Conservation (phyloP, 2,888 invertebrate species). For the Caradrina kadenii region DNA sequence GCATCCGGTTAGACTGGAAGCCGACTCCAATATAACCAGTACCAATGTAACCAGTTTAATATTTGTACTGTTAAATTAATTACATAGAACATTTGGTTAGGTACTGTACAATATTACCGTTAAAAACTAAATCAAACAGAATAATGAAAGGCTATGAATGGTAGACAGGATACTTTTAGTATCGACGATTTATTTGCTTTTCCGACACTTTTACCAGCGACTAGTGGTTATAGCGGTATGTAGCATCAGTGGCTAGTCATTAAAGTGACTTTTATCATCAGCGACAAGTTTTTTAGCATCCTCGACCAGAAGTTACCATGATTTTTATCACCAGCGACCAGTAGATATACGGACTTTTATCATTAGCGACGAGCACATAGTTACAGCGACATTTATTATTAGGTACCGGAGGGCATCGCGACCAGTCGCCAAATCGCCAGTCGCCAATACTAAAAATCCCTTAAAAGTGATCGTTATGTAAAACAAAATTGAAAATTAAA, state of each 20-base stretch:
- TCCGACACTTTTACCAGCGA: neutral
- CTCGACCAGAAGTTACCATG: neutral
- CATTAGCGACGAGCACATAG: no score
- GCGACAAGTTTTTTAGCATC: neutral
- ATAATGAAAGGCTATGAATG: neutral
- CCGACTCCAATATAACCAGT: no score
- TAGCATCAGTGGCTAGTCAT: neutral
- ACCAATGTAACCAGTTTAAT: no score
- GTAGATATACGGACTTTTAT: no score
- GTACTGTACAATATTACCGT: neutral
- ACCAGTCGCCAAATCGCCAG: neutral
- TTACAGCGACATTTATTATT: no score
- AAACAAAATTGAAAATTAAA: conserved; percentile 50
- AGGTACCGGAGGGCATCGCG: no score
- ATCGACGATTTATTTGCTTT: neutral
- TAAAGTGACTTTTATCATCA: neutral
- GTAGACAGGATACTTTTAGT: neutral
- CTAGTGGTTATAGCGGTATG: no score
- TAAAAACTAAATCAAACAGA: neutral
- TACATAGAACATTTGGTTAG: neutral
- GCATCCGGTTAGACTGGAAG: no score
- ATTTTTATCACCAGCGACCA: conserved; percentile 1
- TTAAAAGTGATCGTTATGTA: conserved; percentile 24
- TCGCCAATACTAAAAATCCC: neutral
- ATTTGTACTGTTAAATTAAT: neutral